These are phyloP conservation scores for Phania funesta DNA, from an alignment of 2,888 invertebrate species.

Conservation along the genomic window DNA sequence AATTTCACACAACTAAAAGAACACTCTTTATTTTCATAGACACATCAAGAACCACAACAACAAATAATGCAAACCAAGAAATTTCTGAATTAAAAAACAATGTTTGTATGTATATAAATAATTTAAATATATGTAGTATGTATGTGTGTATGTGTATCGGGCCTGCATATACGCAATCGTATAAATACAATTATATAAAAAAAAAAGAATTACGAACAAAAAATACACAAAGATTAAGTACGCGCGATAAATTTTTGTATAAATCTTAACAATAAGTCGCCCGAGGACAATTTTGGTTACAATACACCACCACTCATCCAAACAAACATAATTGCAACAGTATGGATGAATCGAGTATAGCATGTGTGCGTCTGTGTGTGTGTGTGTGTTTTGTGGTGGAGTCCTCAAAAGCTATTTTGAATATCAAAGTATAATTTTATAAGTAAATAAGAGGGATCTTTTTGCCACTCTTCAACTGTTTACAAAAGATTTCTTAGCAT, in stretches of 20 bases:
- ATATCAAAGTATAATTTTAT: conserved; percentile 61
- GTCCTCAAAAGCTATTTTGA: conserved; percentile 58
- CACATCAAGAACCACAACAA: conserved; percentile 40
- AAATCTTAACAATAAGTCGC: conserved; percentile 77
- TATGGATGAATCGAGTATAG: background rate
- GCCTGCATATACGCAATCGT: conserved; percentile 55
- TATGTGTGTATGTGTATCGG: conserved; percentile 7
- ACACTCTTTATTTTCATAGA: conserved; percentile 21
- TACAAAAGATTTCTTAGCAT: conserved; percentile 47
- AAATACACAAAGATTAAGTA: conserved; percentile 73
- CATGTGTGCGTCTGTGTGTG: background rate
- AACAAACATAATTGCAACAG: conserved; percentile 61
- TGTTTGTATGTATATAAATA: too few species aligned
- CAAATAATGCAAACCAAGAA: conserved; percentile 9
- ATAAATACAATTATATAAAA: conserved; percentile 45
- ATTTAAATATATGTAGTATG: background rate
- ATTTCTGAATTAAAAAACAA: conserved; percentile 33
- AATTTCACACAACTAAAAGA: too few species aligned
- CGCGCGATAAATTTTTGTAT: conserved; percentile 75
- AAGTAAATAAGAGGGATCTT: conserved; percentile 67
- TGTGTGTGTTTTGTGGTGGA: background rate
- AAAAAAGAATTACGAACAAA: conserved; percentile 37
- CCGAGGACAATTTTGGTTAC: conserved; percentile 72
- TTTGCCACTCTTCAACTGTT: conserved; percentile 61
- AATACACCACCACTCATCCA: conserved; percentile 62